These are phyloP conservation scores for Dermatemys mawii DNA, from an alignment of 2,113 vertebrate genomes.

Conservation along the genomic window DNA sequence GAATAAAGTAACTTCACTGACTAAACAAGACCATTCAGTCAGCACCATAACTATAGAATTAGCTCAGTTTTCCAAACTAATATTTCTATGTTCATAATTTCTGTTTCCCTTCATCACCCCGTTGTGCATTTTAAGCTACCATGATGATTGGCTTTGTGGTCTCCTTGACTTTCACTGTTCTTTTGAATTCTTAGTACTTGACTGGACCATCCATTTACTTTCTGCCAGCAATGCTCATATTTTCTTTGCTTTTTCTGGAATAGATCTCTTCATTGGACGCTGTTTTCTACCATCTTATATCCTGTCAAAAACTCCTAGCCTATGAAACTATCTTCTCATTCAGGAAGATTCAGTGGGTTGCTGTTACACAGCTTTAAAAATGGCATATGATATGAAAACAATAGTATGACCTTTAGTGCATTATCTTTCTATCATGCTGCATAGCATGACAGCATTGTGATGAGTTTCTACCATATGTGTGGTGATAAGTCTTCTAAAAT, in stretches of 20 bases:
- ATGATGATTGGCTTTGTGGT: not conserved
- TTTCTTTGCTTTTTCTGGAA: not conserved
- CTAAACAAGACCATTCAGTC: not conserved
- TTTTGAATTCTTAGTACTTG: not conserved
- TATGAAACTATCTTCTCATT: not conserved
- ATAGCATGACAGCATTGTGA: constrained; percentile 24
- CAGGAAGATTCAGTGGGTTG: constrained; percentile 12
- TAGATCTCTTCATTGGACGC: not conserved
- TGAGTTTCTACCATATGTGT: constrained; percentile 23
- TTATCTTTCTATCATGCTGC: constrained; percentile 12
- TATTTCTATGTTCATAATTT: not conserved
- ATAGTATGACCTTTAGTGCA: constrained; percentile 34
- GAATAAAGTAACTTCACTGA: not conserved
- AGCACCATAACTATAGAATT: not conserved
- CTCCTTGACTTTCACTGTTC: not conserved
- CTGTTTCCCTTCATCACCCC: not conserved
- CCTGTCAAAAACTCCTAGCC: not conserved
- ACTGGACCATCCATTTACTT: not conserved
- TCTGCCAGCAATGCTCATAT: not conserved
- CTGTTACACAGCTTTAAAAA: not conserved
- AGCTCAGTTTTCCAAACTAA: not conserved
- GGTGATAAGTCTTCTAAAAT: constrained; percentile 40
- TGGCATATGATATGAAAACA: constrained; percentile 15
- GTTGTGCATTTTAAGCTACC: not conserved
- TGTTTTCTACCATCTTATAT: not conserved